Base-by-base conservation (phyloP, 1,140 invertebrate species). In the Drosophila ambigua region DNA sequence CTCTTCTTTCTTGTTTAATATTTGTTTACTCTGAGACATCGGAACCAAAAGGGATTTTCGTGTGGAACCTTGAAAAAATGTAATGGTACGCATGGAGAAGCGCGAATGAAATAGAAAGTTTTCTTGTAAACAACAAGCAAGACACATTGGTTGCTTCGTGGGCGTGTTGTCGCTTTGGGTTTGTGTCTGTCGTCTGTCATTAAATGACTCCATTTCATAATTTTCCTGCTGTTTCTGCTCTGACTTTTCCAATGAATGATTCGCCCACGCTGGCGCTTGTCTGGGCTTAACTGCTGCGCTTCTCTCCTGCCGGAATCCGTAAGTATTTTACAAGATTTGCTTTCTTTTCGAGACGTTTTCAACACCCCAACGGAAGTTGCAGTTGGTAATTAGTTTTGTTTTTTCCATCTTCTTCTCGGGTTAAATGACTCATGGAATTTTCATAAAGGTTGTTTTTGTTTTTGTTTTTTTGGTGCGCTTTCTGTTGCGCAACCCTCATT, bases 151-250 rank as follows among this genome's bases (percentile, higher is more conserved):
- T 13, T 39, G 11, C 45, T 57, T 15, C 52, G 66, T 58, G 65
- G 66, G 66, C 60, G 59, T 62, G 45, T 44, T 65, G 45, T 52
- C 26, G 23, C 53, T 62, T 48, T 53, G n/a, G 23, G 23, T 35
- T 49, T 43, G 35, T 28, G 43, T 58, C 24, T 53, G 58, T 50
- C 52, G 35, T 41, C 60, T 82, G 80, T 84, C 81, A 84, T 84
- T 84, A 79, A 84, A 77, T 73, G 80, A 84, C 75, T 84, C 76
- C 79, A 84, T 79, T 84, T 83, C 75, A 76, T 71, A 75, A 83
- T 79, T 84, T 83, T 76, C 64, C 65, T 58, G 65, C 45, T 20
- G 15, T 49, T 71, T 11, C 11, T 50, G 41, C 39, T 60, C 28
- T 52, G 45, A 24, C 35, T 63, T 82, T 85, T 85, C 78, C 74